Percentiles rank a stretch among this genome's conserved stretches.
Conservation (phyloP, 2,113 vertebrate species). For the Salminus brasiliensis region DNA sequence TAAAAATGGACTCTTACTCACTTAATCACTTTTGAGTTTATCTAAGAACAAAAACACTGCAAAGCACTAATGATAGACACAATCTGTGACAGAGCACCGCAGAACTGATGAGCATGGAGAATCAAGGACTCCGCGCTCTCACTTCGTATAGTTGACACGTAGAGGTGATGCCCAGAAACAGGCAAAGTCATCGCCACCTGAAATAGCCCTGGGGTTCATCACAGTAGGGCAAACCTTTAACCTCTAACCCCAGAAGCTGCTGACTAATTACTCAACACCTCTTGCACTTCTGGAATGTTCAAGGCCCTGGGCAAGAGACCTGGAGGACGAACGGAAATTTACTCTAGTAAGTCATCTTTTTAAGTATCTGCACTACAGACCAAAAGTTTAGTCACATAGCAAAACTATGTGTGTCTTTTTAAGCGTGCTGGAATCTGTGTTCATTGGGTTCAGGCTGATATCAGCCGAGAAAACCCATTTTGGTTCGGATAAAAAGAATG, state of each 20-base stretch:
- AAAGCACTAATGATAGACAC: no score
- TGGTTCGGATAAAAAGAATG: no score
- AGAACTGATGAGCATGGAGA: not conserved
- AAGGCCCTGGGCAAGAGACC: slow-evolving; percentile 53
- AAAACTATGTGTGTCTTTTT: not conserved
- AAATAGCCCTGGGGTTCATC: slow-evolving; percentile 62
- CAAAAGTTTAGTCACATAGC: not conserved
- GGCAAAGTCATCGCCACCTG: slow-evolving; percentile 1
- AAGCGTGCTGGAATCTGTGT: not conserved
- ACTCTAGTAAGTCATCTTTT: slow-evolving; percentile 29
- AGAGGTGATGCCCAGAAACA: slow-evolving; percentile 25
- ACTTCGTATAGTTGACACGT: slow-evolving; percentile 26
- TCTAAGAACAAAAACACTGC: no score
- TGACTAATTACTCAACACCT: slow-evolving; percentile 77
- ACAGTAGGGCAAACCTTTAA: slow-evolving; percentile 54
- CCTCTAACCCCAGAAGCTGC: slow-evolving; percentile 65
- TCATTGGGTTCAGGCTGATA: not conserved
- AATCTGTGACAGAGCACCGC: no score
- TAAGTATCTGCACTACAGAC: not conserved
- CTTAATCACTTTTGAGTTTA: no score
- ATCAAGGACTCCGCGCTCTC: not conserved
- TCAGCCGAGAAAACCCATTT: no score
- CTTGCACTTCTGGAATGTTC: slow-evolving; percentile 68
- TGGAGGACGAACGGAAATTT: slow-evolving; percentile 56
- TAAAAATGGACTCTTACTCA: not conserved